phyloP scores from a whole-genome alignment of 2,113 vertebrate species.

The Coptodon bakossiorum region DNA sequence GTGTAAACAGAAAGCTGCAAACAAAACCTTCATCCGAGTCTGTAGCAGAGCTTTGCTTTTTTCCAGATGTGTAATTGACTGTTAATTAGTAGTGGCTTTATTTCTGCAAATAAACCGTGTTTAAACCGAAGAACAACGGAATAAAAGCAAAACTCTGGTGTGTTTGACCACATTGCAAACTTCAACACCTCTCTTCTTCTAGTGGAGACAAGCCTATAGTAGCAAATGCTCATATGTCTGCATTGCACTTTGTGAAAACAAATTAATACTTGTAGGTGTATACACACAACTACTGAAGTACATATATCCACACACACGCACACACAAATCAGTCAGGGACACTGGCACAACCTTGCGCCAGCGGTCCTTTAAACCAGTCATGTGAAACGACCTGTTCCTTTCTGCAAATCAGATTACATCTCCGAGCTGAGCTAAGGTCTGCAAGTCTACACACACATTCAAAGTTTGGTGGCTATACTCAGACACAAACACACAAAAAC shows the following conservation, averaged over 20 bases:
- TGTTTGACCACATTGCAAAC: slow-evolving; percentile 13
- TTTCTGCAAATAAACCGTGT: slow-evolving; percentile 32
- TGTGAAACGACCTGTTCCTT: slow-evolving; percentile 70
- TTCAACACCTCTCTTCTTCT: slow-evolving; percentile 41
- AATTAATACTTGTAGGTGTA: slow-evolving; percentile 2
- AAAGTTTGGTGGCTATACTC: slow-evolving; percentile 2
- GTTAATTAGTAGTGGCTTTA: slow-evolving; percentile 35
- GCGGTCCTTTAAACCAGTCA: slow-evolving; percentile 72
- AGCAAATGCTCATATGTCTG: slow-evolving; percentile 12
- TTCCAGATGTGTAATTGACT: slow-evolving; percentile 58
- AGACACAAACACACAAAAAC: slow-evolving; percentile 7
- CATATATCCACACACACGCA: not conserved
- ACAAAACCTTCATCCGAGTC: slow-evolving; percentile 34
- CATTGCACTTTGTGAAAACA: not conserved
- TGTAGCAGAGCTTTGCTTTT: slow-evolving; percentile 10
- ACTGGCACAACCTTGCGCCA: slow-evolving; percentile 69
- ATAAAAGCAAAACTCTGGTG: slow-evolving; percentile 4
- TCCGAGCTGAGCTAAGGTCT: slow-evolving; percentile 59
- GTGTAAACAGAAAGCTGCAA: slow-evolving; percentile 59
- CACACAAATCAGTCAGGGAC: slow-evolving; percentile 25
- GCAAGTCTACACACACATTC: slow-evolving; percentile 38
- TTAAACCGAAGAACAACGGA: not conserved
- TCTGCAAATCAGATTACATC: slow-evolving; percentile 75
- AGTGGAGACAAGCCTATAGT: not conserved
- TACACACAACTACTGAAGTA: not conserved